These are phyloP conservation scores for Leucopsar rothschildi DNA, from an alignment of 2,113 vertebrate genomes.

Conservation along the genomic window DNA sequence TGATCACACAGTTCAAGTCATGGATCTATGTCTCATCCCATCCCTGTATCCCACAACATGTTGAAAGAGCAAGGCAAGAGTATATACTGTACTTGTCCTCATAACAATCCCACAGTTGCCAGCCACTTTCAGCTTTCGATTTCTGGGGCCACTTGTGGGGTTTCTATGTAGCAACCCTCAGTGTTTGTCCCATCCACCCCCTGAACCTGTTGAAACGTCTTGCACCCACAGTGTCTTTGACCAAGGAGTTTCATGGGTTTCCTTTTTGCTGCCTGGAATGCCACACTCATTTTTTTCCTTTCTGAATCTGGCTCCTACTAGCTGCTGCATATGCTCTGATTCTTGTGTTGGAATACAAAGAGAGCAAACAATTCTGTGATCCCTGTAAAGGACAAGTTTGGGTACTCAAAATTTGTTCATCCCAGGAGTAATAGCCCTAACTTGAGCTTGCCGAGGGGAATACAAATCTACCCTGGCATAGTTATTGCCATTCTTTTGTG, in stretches of 20 bases:
- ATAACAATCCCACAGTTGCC: neutral
- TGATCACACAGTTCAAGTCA: neutral
- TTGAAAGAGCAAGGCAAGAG: neutral
- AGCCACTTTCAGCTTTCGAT: neutral
- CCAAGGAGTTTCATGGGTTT: neutral
- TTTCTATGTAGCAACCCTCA: neutral
- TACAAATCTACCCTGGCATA: neutral
- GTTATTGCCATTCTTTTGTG: neutral
- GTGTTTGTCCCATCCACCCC: neutral
- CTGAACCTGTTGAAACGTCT: neutral
- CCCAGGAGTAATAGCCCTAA: neutral
- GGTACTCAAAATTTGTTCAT: neutral
- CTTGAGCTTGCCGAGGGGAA: neutral
- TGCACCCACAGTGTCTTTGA: neutral
- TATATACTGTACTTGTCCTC: neutral
- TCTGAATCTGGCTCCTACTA: neutral
- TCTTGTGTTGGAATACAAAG: neutral
- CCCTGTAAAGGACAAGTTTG: neutral
- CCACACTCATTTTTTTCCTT: neutral
- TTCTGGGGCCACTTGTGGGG: neutral
- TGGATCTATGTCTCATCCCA: neutral
- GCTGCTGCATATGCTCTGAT: neutral
- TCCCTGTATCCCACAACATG: neutral
- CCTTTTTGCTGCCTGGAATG: neutral
- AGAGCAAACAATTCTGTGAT: neutral